Evolutionary conservation across 2,888 invertebrate genomes (phyloP), one percentile per base, ranked within the genome.

Genomic region (Pachycephus smyrnensis): DNA sequence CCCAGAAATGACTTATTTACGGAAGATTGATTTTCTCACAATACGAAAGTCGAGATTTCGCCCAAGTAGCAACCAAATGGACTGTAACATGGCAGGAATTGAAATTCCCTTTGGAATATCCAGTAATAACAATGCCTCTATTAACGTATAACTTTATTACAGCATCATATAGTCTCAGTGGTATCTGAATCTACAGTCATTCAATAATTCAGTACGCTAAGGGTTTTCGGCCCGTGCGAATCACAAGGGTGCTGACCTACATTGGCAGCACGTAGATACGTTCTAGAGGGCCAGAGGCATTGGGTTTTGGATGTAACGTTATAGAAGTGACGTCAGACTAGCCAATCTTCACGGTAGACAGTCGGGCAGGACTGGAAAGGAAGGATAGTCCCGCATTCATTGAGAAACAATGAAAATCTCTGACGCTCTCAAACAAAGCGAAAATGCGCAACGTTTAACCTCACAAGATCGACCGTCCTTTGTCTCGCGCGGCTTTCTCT

Each of bases 141-240:
- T 55, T 23, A 55, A 55, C 40, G 23, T 23, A 6, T 23, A 6
- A 55, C 40, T 23, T 15, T 23, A 55, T 55, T 55, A 55, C 40
- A 9, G 23, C 23, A 23, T 9, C 23, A 23, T 4, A 23, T 23
- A 55, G 40, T 23, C 23, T 55, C 79, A 76, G 79, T 80, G 82
- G 83, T 85, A 85, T 81, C 81, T 80, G 78, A 80, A 76, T 79
- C 80, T 81, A 85, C 82, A 82, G 82, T 81, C 82, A 84, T 85
- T 85, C 84, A 85, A 85, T 85, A 85, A 85, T 84, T 83, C 83
- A 85, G 83, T 77, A 80, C 78, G 75, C 75, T 80, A 80, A 76
- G 77, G 75, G 75, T 78, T 76, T 78, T 77, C 78, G 75, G 81
- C 77, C n/a, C 40, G 68, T 73, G 30, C 33, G 33, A 73, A 75